Base-by-base conservation (phyloP, 2,888 invertebrate genomes). In the Mythimna ferrago region DNA sequence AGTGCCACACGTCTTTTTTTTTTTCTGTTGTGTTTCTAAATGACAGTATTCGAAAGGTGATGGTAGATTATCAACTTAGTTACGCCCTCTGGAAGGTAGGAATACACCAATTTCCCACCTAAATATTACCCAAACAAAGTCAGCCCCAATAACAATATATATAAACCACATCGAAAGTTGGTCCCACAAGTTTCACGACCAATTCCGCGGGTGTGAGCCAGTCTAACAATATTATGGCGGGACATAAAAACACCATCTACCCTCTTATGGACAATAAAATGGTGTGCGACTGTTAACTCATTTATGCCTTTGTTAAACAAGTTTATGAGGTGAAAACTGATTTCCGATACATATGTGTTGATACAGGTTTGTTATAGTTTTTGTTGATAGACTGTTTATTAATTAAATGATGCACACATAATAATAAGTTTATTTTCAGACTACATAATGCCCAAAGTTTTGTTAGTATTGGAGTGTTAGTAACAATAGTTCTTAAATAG, bases 251-350 rank as follows among this genome's bases (percentile, higher is more conserved):
- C 60, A 53, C 62, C 58, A 11, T 65, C 64, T n/a, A n/a, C 44
- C 61, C 74, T 65, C 60, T 53, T 71, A 79, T 57, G 38, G 53
- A 44, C 66, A 71, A 66, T 79, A 80, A 79, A 78, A 71, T 48
- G 61, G 41, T n/a, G n/a, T 32, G 44, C 63, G 21, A 57, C 58
- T 60, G 66, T 76, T 66, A 76, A 66, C 44, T 60, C 66, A 64
- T 80, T 71, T 80, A 76, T 56, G 63, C 56, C 48, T 71, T 71
- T 80, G 76, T 64, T 66, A 76, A 64, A 58, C 63, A 56, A 71
- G 7, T 76, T 80, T 76, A 80, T n/a, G 71, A 61, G 5, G 58
- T 66, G 76, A 44, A 57, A 71, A 79, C 71, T 76, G 80, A 76
- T 80, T 76, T 71, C 56, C 60, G 2, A 71, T 67, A 76, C 32